Base-by-base conservation (phyloP, 2,888 invertebrate species). In the Drosophila vallismaia region DNA sequence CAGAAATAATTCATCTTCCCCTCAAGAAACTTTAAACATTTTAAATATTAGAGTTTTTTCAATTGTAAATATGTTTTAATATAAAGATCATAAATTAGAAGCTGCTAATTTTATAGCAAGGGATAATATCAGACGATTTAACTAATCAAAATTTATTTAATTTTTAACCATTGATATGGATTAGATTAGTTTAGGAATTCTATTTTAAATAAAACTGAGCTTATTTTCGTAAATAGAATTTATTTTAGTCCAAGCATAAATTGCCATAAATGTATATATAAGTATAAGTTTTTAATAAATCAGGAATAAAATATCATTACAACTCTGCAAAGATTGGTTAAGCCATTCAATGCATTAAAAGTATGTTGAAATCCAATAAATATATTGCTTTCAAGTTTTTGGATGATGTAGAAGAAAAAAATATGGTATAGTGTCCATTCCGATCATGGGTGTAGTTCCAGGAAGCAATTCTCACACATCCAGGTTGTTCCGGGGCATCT, bases 401-500 rank as follows among this genome's bases (percentile, higher is more conserved):
- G 19, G 2, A 19, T 19, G 2, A 19, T 19, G 19, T 19, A 19
- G 2, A 1, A 19, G 19, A 4, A 10, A 33, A 33, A 29, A 29
- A 4, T 9, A 9, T 19, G 19, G 6, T 0, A 24, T 10, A 36
- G 24, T 3, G 3, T 0, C 9, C 9, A 2, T 0, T 19, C 4
- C n/a, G 4, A 28, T 29, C 10, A 60, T 5, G 71, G 68, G 19
- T 81, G 81, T 2, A 83, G 55, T 14, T 75, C 74, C 0, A 69
- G 67, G 54, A 92, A 92, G 70, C 92, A 92, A 0, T 59, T 1
- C 33, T 84, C 86, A 67, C 92, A 92, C 76, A 92, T 90, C 92
- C 92, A 92, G 66, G 88, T 89, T 10, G 90, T 88, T 48, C 89
- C 89, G 0, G 91, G 91, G 67, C 92, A 92, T 29, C 76, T 72